Evolutionary conservation across 2,888 invertebrate genomes (phyloP), one percentile per base, ranked within the genome.

Genomic region (Parnassius mnemosyne): DNA sequence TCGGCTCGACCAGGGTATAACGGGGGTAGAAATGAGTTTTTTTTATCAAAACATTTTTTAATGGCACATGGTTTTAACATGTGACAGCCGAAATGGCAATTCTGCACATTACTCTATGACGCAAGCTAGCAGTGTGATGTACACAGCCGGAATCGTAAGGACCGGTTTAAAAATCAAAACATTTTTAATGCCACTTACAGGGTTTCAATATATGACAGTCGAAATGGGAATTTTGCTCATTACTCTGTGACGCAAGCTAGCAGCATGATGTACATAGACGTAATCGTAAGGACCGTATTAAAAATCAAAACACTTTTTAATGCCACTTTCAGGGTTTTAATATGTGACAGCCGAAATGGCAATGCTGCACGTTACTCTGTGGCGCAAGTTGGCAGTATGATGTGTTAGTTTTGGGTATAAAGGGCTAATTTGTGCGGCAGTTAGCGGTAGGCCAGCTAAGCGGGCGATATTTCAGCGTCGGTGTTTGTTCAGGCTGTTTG

Each of bases 401-500:
- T 69, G 67, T 75, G 76, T 78, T 77, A 74, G 78, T 78, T 76
- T 75, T 73, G 76, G 71, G 71, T 71, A 71, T 71, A 76, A 71
- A 72, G 74, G 75, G 77, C 74, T 78, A 78, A 80, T 79, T 79
- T 78, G 80, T 76, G 77, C 68, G 71, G 69, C 73, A 72, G 77
- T 80, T 79, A 78, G 79, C 69, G 79, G 76, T 70, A 68, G 71
- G 73, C 71, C 68, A 65, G 62, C 71, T 70, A 69, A 71, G 72
- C 74, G 69, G 69, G 73, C 75, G 72, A 78, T 77, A 75, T 77
- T 79, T 74, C 75, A 77, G 75, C 70, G 69, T 72, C 71, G 49
- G n/a, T 81, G 80, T 84, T 83, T 80, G 74, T 73, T 75, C 75
- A 78, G 79, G 72, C 71, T 74, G 76, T 77, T 75, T 75, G 72